Percentiles rank a stretch among this genome's conserved stretches.
Evolutionary conservation across 2,888 invertebrate genomes (phyloP).

Genomic region (Homarus gammarus): DNA sequence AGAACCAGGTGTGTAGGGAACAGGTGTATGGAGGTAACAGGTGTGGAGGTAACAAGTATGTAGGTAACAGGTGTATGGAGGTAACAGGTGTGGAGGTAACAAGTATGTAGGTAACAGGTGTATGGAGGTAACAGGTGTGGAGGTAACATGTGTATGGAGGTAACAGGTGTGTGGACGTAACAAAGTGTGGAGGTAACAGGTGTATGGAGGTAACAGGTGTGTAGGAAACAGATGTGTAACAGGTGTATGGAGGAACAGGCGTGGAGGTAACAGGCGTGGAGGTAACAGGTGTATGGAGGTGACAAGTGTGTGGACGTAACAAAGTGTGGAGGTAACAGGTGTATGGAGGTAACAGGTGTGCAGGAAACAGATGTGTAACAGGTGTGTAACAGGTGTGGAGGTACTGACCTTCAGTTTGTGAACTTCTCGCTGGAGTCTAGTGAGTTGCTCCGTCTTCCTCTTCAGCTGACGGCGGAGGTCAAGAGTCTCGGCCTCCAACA

Average conservation of each 20-base stretch:
- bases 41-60: not conserved
- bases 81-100: not conserved
- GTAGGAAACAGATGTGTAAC: too few relatives aligned
- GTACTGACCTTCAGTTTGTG: constrained; percentile 85
- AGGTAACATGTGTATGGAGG: too few relatives aligned
- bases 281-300: too few relatives aligned
- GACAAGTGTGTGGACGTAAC: too few relatives aligned
- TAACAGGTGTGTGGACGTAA: too few relatives aligned
- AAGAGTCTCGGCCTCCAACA: constrained; percentile 82
- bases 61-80: not conserved
- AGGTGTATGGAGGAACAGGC: too few relatives aligned
- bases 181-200: too few relatives aligned
- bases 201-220: too few relatives aligned
- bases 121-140: too few relatives aligned
- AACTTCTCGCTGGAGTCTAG: constrained; percentile 84
- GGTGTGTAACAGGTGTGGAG: not conserved
- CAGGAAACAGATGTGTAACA: not conserved
- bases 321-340: too few relatives aligned
- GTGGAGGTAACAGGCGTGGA: too few relatives aligned
- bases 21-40: not conserved
- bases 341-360: too few relatives aligned
- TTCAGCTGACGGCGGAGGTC: constrained; percentile 82
- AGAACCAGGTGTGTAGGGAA: not conserved
- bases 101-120: not conserved
- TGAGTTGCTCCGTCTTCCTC: constrained; percentile 83